A percentile compares a stretch with the other conserved stretches of the same genome.
phyloP scores from a whole-genome alignment of 2,797 vertebrate species.

The Spinus pinus region DNA sequence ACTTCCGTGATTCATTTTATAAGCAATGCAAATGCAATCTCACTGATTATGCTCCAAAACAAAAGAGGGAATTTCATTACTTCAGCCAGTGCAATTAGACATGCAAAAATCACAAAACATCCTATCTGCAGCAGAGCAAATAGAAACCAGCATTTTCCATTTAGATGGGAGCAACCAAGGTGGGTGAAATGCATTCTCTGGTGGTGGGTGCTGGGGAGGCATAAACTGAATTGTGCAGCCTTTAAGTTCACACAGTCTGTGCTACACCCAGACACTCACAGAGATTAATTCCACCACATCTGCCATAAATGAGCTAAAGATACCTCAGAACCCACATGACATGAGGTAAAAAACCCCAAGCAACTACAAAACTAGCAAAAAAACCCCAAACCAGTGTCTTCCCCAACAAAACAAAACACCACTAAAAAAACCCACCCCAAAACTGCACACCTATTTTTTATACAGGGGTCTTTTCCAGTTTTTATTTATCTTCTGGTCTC shows the following conservation, averaged over 20 bases:
- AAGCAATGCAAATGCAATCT: conserved; percentile 72
- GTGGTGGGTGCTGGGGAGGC: not conserved
- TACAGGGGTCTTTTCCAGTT: not conserved
- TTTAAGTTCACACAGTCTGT: not conserved
- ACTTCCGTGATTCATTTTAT: conserved; percentile 62
- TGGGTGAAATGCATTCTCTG: not conserved
- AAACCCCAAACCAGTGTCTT: not conserved
- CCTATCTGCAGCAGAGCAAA: conserved; percentile 11
- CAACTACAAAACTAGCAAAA: not conserved
- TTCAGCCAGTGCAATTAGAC: conserved; percentile 49
- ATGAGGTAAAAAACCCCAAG: accelerated
- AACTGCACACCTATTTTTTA: not conserved
- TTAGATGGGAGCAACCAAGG: not conserved
- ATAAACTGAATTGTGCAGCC: not conserved
- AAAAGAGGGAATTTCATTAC: conserved; percentile 70
- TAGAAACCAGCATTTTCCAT: conserved; percentile 16
- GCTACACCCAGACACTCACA: not conserved
- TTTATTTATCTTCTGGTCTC: not conserved
- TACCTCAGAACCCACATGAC: not conserved
- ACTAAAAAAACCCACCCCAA: not conserved
- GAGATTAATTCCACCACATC: not conserved
- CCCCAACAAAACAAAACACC: not conserved
- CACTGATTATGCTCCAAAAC: conserved; percentile 70
- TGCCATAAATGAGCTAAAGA: not conserved
- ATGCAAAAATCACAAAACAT: conserved; percentile 38